Conservation (phyloP, 2,113 vertebrate species). For the Lontra canadensis region DNA sequence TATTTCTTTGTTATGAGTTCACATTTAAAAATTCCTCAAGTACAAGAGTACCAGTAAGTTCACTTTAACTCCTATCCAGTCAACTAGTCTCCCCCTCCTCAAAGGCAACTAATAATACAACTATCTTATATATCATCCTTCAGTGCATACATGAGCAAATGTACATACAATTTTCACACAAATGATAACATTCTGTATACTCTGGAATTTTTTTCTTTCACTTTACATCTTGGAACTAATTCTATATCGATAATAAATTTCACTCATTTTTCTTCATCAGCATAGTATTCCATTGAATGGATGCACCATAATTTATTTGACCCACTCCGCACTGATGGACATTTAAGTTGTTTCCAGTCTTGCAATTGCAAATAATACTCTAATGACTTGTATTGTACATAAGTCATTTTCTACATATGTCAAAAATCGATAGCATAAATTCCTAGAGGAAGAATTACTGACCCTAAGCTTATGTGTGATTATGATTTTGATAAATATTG, state of each 20-base stretch:
- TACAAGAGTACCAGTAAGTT: neutral
- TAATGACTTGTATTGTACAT: neutral
- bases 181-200: neutral
- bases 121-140: neutral
- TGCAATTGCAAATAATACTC: neutral
- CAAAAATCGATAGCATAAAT: neutral
- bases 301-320: neutral
- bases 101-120: neutral
- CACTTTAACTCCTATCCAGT: neutral
- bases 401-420: neutral
- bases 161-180: neutral
- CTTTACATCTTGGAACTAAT: neutral
- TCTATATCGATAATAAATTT: neutral
- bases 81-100: neutral
- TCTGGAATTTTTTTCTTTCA: neutral
- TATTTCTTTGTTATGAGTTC: neutral
- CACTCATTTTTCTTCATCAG: neutral
- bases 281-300: neutral
- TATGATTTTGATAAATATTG: constrained; percentile 43
- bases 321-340: neutral
- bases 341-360: neutral
- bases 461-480: neutral
- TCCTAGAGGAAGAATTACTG: constrained; percentile 35
- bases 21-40: constrained; percentile 21
- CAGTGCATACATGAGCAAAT: neutral